These are phyloP conservation scores for Ageneiosus marmoratus DNA, from an alignment of 2,113 vertebrate genomes.

Conservation along the genomic window DNA sequence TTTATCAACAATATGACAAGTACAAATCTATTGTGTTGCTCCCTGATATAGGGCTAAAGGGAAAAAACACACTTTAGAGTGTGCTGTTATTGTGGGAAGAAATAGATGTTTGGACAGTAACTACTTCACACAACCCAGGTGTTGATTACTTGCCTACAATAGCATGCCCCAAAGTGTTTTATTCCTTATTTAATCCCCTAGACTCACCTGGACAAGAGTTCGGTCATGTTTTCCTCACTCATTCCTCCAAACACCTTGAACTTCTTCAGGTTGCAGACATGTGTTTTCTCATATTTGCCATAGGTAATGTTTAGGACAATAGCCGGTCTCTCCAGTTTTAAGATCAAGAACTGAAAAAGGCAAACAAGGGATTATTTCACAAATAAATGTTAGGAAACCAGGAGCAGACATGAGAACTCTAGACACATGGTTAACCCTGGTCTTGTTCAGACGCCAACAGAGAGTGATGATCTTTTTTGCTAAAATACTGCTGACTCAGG, in stretches of 20 bases:
- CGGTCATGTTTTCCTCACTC: conserved; percentile 99
- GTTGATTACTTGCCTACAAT: neutral
- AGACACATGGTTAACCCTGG: neutral
- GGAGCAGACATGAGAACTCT: neutral
- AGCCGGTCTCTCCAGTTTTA: conserved; percentile 95
- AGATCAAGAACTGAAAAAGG: conserved; percentile 86
- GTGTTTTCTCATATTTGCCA: conserved; percentile 98
- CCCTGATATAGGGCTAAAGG: too few relatives aligned
- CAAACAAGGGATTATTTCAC: neutral
- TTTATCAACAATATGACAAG: neutral
- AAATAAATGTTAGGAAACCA: neutral
- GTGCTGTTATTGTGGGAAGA: neutral
- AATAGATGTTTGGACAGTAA: neutral
- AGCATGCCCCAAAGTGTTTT: neutral
- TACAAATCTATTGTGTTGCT: neutral
- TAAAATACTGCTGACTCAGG: neutral
- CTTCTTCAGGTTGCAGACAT: conserved; percentile 99
- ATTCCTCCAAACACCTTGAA: conserved; percentile 99
- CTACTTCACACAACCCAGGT: neutral
- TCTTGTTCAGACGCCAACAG: neutral
- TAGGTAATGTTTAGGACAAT: conserved; percentile 98
- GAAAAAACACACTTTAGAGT: neutral
- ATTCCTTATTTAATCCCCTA: neutral
- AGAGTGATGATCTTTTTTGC: neutral
- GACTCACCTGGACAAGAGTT: conserved; percentile 92